Conservation (phyloP, 2,888 invertebrate species). For the Leptopilina drosophilae region DNA sequence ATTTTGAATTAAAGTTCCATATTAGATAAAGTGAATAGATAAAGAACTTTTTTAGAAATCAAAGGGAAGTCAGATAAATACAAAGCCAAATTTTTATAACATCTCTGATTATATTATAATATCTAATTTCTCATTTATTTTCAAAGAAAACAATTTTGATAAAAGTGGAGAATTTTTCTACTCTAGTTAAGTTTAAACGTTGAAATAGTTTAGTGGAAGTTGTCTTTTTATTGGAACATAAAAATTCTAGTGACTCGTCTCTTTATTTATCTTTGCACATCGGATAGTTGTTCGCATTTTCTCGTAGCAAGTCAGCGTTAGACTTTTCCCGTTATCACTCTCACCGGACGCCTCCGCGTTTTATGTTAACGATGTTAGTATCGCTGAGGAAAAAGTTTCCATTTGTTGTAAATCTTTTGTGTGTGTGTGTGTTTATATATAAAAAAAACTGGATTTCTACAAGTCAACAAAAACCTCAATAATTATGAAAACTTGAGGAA, state of each 20-base stretch:
- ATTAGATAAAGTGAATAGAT: no score
- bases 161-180: neutral
- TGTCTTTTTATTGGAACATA: slow-evolving; percentile 18
- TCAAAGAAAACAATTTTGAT: neutral
- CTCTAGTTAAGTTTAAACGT: slow-evolving; percentile 1
- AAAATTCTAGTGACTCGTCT: slow-evolving; percentile 27
- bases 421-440: no score
- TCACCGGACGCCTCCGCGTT: slow-evolving; percentile 7
- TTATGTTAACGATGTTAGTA: slow-evolving; percentile 7
- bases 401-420: slow-evolving; percentile 9
- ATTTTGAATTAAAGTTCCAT: no score
- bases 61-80: no score
- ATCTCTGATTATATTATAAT: no score
- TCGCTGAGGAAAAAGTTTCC: slow-evolving; percentile 2
- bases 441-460: no score
- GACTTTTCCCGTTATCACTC: slow-evolving; percentile 31
- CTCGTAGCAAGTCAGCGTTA: slow-evolving; percentile 17
- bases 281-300: slow-evolving; percentile 26
- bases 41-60: no score
- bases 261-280: slow-evolving; percentile 26
- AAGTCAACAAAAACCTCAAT: no score
- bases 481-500: no score
- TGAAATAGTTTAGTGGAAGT: neutral
- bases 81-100: no score
- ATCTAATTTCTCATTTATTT: neutral